phyloP scores from a whole-genome alignment of 1,140 invertebrate species.

The Lethrus apterus region DNA sequence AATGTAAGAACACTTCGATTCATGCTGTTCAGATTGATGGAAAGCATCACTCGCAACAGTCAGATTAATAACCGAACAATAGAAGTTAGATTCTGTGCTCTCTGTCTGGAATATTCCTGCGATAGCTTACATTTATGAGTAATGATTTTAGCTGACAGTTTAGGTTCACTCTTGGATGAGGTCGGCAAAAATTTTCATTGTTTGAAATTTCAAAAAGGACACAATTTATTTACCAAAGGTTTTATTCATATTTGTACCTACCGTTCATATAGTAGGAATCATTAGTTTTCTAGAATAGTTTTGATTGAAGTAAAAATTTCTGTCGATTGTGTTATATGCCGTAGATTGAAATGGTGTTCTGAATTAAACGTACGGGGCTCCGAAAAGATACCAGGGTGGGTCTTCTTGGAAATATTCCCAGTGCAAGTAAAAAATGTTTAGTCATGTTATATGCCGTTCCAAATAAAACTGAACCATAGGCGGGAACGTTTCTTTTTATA shows the following conservation, averaged over 20 bases:
- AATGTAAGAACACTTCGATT: conserved; percentile 30
- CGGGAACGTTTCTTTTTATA: conserved; percentile 16
- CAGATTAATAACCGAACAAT: conserved; percentile 34
- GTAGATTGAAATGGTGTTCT: conserved; percentile 7
- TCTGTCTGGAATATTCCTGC: conserved; percentile 24
- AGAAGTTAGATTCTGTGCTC: conserved; percentile 28
- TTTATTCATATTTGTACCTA: background rate
- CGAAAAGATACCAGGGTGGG: conserved; percentile 21
- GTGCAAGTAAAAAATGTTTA: conserved; percentile 23
- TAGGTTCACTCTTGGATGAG: conserved; percentile 26
- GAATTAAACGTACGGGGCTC: conserved; percentile 3
- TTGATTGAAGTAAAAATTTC: background rate
- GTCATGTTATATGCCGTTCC: conserved; percentile 27
- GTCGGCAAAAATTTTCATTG: conserved; percentile 23
- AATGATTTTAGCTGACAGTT: conserved; percentile 31
- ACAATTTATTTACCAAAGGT: no score
- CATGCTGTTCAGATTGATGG: conserved; percentile 28
- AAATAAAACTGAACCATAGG: conserved; percentile 24
- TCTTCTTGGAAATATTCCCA: conserved; percentile 27
- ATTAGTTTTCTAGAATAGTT: background rate
- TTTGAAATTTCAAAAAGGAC: no score
- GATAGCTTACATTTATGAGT: conserved; percentile 32
- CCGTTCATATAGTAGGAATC: background rate
- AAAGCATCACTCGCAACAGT: conserved; percentile 23
- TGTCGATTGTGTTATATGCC: background rate